Evolutionary conservation across 2,113 vertebrate species (phyloP), one percentile per base, ranked within the genome.

Genomic region (Trichomycterus rosablanca): DNA sequence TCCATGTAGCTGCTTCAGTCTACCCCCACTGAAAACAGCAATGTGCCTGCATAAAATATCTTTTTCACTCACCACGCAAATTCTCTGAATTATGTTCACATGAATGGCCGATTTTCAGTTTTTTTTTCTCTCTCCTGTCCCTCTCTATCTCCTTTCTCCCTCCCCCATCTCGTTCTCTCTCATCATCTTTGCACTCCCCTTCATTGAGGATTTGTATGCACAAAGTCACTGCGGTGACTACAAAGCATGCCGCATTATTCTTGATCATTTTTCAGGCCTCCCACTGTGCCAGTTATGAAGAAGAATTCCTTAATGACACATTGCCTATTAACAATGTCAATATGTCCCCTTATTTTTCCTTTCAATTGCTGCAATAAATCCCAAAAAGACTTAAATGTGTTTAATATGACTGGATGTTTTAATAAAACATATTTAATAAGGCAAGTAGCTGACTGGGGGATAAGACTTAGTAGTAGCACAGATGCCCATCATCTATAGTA

Each of bases 21-120:
- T 86, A 78, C 91, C 93, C 92, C 91, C 90, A 89, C 91, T 90
- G 92, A 95, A 96, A 92, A 88, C 91, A 88, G 91, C 91, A 92
- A 86, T 90, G 89, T 88, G 89, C 90, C 90, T 90, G 88, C 88
- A 87, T 90, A 90, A 86, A 88, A 86, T 89, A 88, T 91, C 90
- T 91, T 92, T 73, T 67, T 88, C 84, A 87, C 87, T 79, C 68
- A 87, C 86, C 80, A 86, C 89, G 82, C 80, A 90, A 89, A 91
- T 90, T 89, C 88, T 95, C 89, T 92, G 91, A 92, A 92, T 88
- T 90, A 87, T 80, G 83, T 90, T 87, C 88, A 93, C 89, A 92
- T 90, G 92, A 94, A 93, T 91, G 88, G 87, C 86, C 78, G 83
- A 88, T 88, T 91, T 95, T 90, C 88, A 90, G 89, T 76, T 67